Percentiles rank a stretch among this genome's conserved stretches.
These are phyloP conservation scores for Semibalanus balanoides DNA, from an alignment of 1,140 invertebrate species.

Conservation along the genomic window DNA sequence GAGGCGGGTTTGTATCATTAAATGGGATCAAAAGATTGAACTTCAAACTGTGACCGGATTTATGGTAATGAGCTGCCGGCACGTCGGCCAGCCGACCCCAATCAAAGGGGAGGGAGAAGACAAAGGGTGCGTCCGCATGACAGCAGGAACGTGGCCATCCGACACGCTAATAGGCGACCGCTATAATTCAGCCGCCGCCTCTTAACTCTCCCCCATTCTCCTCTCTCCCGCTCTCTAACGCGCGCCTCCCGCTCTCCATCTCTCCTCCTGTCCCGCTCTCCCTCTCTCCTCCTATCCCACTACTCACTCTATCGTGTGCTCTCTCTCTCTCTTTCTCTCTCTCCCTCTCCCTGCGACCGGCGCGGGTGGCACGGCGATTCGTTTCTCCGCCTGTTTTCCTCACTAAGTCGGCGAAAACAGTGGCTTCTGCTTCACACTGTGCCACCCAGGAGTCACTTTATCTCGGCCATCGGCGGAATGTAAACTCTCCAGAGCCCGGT, in stretches of 20 bases:
- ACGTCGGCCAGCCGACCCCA: neutral
- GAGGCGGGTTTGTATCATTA: neutral
- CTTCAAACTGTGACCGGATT: neutral
- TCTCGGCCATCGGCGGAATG: neutral
- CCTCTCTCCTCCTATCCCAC: too few species aligned
- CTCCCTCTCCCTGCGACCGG: too few species aligned
- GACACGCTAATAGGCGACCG: neutral
- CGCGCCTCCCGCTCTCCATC: too few species aligned
- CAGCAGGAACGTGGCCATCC: neutral
- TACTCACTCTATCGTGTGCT: too few species aligned
- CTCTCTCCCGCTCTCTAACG: too few species aligned
- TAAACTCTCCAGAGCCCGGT: neutral
- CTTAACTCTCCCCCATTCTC: too few species aligned
- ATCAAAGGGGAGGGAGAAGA: neutral
- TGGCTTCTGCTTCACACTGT: neutral
- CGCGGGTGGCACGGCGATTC: too few species aligned
- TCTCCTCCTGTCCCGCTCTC: too few species aligned
- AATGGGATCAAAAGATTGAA: slow-evolving; percentile 2
- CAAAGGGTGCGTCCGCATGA: neutral
- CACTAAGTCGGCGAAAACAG: neutral
- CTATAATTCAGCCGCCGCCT: neutral
- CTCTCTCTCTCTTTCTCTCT: too few species aligned
- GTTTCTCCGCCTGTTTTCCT: neutral
- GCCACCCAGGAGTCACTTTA: neutral
- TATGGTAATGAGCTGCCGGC: neutral